Evolutionary conservation across 2,797 vertebrate species (phyloP).

Genomic region (Pseudochirops cupreus): DNA sequence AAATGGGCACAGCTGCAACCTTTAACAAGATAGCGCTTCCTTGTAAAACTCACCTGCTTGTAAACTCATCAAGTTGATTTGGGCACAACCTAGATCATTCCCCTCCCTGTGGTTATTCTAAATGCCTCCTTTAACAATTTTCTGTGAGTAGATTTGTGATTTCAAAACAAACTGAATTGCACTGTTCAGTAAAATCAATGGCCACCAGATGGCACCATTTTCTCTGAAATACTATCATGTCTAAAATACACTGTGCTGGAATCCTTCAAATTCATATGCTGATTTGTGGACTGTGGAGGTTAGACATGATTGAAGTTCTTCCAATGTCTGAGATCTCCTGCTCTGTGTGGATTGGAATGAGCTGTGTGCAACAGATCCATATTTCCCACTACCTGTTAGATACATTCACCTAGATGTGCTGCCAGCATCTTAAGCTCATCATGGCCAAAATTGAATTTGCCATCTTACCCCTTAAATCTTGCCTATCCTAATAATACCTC

Average conservation of each 20-base stretch:
- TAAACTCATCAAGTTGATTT: neutral
- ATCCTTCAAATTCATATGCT: neutral
- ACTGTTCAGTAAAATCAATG: accelerated
- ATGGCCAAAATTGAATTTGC: neutral
- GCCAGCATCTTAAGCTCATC: neutral
- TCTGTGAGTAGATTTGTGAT: neutral
- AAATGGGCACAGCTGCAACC: neutral
- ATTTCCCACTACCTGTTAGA: neutral
- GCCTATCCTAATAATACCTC: neutral
- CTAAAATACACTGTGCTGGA: neutral
- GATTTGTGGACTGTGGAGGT: neutral
- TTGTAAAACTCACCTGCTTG: neutral
- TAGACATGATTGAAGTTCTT: neutral
- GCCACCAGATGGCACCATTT: constrained; percentile 70
- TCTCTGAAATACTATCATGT: accelerated
- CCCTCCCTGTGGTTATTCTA: neutral
- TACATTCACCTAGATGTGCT: neutral
- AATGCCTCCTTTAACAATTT: neutral
- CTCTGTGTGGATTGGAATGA: neutral
- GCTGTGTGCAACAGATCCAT: neutral
- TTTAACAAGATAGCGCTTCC: neutral
- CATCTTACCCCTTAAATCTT: neutral
- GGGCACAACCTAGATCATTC: neutral
- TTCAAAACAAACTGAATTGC: neutral
- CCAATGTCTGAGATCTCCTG: neutral